Percentiles rank a stretch among this genome's conserved stretches.
Evolutionary conservation across 2,888 invertebrate genomes (phyloP).

Genomic region (Polymixis lichenea): DNA sequence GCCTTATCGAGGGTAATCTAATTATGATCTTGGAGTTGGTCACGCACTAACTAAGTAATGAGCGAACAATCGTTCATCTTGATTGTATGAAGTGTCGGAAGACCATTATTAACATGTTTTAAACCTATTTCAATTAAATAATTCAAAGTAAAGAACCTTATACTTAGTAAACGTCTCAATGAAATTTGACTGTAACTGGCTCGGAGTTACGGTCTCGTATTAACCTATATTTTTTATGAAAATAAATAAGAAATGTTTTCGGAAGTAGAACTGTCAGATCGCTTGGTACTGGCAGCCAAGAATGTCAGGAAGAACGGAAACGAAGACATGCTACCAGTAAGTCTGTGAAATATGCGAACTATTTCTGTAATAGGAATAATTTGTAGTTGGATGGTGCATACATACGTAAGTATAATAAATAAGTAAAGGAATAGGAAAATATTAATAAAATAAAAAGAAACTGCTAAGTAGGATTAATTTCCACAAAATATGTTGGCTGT

Average conservation of each 20-base stretch:
- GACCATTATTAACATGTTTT: not conserved
- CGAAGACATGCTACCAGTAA: slow-evolving; percentile 40
- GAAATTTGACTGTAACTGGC: not conserved
- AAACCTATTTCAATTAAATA: not conserved
- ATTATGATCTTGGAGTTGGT: slow-evolving; percentile 14
- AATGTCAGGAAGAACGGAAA: slow-evolving; percentile 44
- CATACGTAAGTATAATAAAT: too few relatives aligned
- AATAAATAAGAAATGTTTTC: slow-evolving; percentile 4
- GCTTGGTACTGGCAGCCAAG: slow-evolving; percentile 36
- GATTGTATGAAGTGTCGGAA: too few relatives aligned
- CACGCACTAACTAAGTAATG: slow-evolving; percentile 11
- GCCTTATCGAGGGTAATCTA: slow-evolving; percentile 11
- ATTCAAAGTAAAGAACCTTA: not conserved
- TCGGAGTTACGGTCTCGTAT: too few relatives aligned
- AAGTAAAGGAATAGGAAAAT: not conserved
- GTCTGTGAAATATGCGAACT: not conserved
- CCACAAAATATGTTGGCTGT: not conserved
- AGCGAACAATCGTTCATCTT: not conserved
- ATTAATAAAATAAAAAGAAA: not conserved
- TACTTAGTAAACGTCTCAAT: not conserved
- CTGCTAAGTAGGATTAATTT: not conserved
- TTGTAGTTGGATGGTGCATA: too few relatives aligned
- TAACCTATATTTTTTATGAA: not conserved
- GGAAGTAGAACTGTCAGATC: slow-evolving; percentile 14
- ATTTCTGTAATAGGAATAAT: not conserved